Evolutionary conservation across 1,140 invertebrate species (phyloP), one percentile per base, ranked within the genome.

Genomic region (Cryptotermes secundus): DNA sequence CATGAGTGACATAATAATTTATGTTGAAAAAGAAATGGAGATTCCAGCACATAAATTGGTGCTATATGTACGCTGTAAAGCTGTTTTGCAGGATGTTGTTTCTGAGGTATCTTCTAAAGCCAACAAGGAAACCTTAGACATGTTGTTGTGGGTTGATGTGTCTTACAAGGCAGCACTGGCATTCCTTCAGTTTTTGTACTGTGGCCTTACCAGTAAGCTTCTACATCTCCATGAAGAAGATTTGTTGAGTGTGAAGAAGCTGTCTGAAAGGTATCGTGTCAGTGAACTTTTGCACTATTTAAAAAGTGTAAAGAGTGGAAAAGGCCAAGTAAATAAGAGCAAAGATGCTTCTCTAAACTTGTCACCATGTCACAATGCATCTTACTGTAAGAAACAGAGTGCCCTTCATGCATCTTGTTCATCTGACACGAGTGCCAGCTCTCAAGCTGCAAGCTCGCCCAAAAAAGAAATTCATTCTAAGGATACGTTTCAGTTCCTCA

Each of bases 161-260:
- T 86, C 88, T 35, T 87, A 88, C 84, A 84, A 85, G 31, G 84
- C 87, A 65, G 90, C 89, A 24, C 85, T 89, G 49, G 88, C 88
- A 26, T 91, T 91, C 86, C 79, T 91, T 7, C 88, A 89, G 87
- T 91, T 89, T 85, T 84, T 91, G 59, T 91, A 91, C 83, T 88
- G 89, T 86, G 90, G 90, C 1, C 79, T 87, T 19, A 88, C 89
- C 49, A 81, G 85, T 72, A 86, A 87, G 82, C 81, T 89, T 85
- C 82, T 35, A 12, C 36, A 83, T 42, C 34, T 88, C 34, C 79
- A 86, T 34, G 79, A 86, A 35, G 42, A 35, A 14, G 85, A 84
- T 9, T 83, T 88, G 26, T 80, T 83, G 45, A 45, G 83, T 86
- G 83, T 89, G n/a, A 86, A 87, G 82, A n/a, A 82, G 38, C 85